Percentiles rank a stretch among this genome's conserved stretches.
Conservation (phyloP, 2,888 invertebrate species). For the Lepeophtheirus nordmannii region DNA sequence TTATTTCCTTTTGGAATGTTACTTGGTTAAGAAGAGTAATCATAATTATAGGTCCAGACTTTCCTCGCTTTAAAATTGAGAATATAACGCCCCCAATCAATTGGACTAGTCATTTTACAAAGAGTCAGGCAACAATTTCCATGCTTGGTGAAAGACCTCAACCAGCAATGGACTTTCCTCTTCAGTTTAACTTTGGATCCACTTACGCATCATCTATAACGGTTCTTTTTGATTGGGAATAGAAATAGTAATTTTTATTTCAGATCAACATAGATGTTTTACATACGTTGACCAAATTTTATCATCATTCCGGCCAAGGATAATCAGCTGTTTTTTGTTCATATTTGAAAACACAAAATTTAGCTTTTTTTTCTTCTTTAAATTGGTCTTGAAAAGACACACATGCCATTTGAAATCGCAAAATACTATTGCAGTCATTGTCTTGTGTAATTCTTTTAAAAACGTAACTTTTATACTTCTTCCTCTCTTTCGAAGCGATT, state of each 20-base stretch:
- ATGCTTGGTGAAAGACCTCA: slow-evolving; percentile 26
- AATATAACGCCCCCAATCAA: not conserved
- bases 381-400: too few species aligned
- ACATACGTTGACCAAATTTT: too few species aligned
- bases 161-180: slow-evolving; percentile 31
- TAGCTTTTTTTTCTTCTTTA: too few species aligned
- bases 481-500: too few species aligned
- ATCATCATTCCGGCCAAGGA: too few species aligned
- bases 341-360: too few species aligned
- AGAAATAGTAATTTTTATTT: not conserved
- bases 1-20: not conserved
- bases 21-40: not conserved
- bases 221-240: slow-evolving; percentile 42
- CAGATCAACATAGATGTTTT: too few species aligned
- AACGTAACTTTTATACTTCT: too few species aligned
- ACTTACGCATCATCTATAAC: slow-evolving; percentile 51
- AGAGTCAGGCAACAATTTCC: not conserved
- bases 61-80: slow-evolving; percentile 4
- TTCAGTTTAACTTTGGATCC: slow-evolving; percentile 44
- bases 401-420: too few species aligned
- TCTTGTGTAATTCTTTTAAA: too few species aligned
- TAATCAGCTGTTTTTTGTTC: too few species aligned
- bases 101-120: slow-evolving; percentile 1
- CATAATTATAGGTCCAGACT: slow-evolving; percentile 14
- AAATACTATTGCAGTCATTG: too few species aligned